Evolutionary conservation across 2,797 vertebrate genomes (phyloP), one percentile per base, ranked within the genome.

Genomic region (Chaetodon trifasciatus): DNA sequence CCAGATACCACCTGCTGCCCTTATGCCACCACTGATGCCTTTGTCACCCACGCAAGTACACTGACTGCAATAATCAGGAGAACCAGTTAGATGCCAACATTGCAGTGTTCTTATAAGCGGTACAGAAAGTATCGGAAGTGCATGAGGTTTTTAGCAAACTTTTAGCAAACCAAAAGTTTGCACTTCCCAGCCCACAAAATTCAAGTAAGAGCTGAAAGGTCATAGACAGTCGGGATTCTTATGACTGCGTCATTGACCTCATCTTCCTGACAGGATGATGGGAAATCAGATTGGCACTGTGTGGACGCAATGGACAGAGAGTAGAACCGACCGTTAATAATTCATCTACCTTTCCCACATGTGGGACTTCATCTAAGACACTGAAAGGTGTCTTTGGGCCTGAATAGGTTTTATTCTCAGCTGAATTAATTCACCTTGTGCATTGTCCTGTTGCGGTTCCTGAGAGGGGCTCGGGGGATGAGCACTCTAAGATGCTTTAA

Each of bases 401-500:
- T 87, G 79, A 90, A 91, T 79, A 60, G 85, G 62, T 84, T 89
- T 86, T 77, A 83, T 90, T 86, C 79, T 83, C 76, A 8, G 60
- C 66, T 88, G 85, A 91, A 88, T 91, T 82, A 86, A 88, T 91
- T 91, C 84, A 76, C 86, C 79, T 74, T 83, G 77, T 64, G 76
- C 83, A 87, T 92, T 92, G 83, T 87, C 81, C 78, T 57, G 70
- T 68, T 63, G n/a, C 11, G 42, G 32, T 52, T 79, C 75, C 60
- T 60, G 56, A 82, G 78, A 78, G 66, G 35, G 66, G 28, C 60
- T 71, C 15, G 1, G 66, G 68, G 55, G 80, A 83, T 71, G 61
- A 85, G 79, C 57, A n/a, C 15, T 78, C 44, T 37, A 16, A 78
- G 76, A 71, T 78, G 56, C 65, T 74, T 63, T 55, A 53, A 77